Conservation (phyloP, 1,140 invertebrate species). For the Liolophura sinensis region DNA sequence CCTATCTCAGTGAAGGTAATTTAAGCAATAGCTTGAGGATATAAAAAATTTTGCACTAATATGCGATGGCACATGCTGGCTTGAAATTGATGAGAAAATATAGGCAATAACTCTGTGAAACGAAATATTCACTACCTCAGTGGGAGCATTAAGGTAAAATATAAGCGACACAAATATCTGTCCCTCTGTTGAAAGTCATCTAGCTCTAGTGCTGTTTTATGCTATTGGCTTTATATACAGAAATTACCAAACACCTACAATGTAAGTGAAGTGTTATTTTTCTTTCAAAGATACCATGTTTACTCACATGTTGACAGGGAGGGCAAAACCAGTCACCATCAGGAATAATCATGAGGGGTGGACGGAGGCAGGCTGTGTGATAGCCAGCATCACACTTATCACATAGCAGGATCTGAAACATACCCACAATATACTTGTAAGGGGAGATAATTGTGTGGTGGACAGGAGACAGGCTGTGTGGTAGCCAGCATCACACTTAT, state of each 20-base stretch:
- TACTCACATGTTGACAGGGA: constrained; percentile 82
- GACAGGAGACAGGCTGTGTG: neutral
- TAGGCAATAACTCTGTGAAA: no score
- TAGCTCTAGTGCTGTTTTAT: no score
- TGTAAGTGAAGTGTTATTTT: neutral
- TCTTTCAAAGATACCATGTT: neutral
- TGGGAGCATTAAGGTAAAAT: no score
- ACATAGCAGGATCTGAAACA: constrained; percentile 80
- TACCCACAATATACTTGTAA: neutral
- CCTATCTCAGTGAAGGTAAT: no score
- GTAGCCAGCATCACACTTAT: neutral
- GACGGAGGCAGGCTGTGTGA: constrained; percentile 91
- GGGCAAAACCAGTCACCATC: constrained; percentile 98
- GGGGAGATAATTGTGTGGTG: neutral
- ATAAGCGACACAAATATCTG: no score
- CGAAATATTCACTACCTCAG: no score
- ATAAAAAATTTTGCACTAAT: no score
- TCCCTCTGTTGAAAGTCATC: no score
- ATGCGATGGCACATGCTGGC: no score
- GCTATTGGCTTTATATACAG: neutral
- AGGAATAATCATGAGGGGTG: constrained; percentile 88
- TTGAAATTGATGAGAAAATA: no score
- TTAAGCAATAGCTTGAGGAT: no score
- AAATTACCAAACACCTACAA: neutral
- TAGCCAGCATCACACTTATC: constrained; percentile 93